Evolutionary conservation across 2,113 vertebrate genomes (phyloP).

Genomic region (Lucifuga dentata): DNA sequence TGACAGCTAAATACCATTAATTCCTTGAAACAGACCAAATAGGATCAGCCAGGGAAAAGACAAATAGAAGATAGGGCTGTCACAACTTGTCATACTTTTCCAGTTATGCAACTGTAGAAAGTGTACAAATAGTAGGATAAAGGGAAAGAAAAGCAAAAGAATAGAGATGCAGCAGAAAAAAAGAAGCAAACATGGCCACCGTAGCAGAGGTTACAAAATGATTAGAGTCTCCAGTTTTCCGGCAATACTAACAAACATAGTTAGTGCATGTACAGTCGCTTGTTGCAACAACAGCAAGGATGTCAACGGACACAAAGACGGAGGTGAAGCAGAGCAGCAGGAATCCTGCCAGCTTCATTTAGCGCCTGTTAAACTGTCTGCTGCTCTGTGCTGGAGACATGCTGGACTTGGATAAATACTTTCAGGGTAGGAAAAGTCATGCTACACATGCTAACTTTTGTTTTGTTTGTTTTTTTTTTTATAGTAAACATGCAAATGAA

Average conservation of each 20-base stretch:
- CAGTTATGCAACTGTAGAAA: too few species aligned
- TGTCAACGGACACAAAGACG: constrained; percentile 65
- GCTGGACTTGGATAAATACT: constrained; percentile 66
- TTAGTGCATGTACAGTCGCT: not conserved
- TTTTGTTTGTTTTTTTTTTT: too few species aligned
- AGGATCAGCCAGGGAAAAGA: too few species aligned
- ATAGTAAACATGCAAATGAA: too few species aligned
- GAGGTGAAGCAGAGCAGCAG: constrained; percentile 36
- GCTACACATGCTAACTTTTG: not conserved
- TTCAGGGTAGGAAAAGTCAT: constrained; percentile 69
- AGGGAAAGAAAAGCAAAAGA: not conserved
- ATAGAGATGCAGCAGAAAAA: constrained; percentile 9
- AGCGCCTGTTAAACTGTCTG: constrained; percentile 32
- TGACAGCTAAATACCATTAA: too few species aligned
- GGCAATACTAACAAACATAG: not conserved
- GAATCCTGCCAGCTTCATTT: constrained; percentile 18
- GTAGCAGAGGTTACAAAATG: not conserved
- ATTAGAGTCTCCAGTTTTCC: not conserved
- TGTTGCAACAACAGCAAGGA: constrained; percentile 21
- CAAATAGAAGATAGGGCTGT: too few species aligned
- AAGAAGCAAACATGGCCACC: not conserved
- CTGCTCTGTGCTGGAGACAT: constrained; percentile 78
- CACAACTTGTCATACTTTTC: too few species aligned
- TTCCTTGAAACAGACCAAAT: too few species aligned
- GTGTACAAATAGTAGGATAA: too few species aligned